Percentiles rank a stretch among this genome's conserved stretches.
Conservation (phyloP, 2,888 invertebrate species). For the Amphipyra berbera region DNA sequence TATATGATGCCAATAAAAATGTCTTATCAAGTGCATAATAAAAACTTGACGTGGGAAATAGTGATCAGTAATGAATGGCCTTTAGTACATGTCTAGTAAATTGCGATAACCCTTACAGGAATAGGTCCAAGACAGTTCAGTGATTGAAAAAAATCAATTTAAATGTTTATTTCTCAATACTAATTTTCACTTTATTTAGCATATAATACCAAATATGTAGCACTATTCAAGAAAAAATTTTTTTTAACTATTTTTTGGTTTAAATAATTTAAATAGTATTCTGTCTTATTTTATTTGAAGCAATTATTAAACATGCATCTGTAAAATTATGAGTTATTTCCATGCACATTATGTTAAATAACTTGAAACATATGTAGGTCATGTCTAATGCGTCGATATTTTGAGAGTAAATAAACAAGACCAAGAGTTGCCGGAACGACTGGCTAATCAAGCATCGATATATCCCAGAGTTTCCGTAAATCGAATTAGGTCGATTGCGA, state of each 20-base stretch:
- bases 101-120: constrained; percentile 14
- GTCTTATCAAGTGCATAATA: constrained; percentile 21
- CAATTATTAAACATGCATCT: too few relatives aligned
- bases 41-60: constrained; percentile 34
- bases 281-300: too few relatives aligned
- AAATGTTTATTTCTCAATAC: too few relatives aligned
- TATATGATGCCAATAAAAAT: constrained; percentile 44
- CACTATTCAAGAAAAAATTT: too few relatives aligned
- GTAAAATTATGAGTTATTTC: too few relatives aligned
- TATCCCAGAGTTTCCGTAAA: constrained; percentile 79
- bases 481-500: constrained; percentile 84
- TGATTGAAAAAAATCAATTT: too few relatives aligned
- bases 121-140: too few relatives aligned
- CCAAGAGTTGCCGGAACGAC: constrained; percentile 56
- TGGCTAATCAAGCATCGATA: constrained; percentile 58
- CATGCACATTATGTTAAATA: too few relatives aligned
- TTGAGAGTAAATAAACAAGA: constrained; percentile 65
- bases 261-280: too few relatives aligned
- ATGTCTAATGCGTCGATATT: constrained; percentile 53
- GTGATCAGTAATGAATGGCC: constrained; percentile 36
- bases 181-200: too few relatives aligned
- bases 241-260: too few relatives aligned
- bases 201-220: too few relatives aligned
- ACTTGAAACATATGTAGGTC: constrained; percentile 60
- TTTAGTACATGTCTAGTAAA: constrained; percentile 15